A percentile compares a stretch with the other conserved stretches of the same genome.
Conservation (phyloP, 2,888 invertebrate genomes). For the Cantharis flavilabris region DNA sequence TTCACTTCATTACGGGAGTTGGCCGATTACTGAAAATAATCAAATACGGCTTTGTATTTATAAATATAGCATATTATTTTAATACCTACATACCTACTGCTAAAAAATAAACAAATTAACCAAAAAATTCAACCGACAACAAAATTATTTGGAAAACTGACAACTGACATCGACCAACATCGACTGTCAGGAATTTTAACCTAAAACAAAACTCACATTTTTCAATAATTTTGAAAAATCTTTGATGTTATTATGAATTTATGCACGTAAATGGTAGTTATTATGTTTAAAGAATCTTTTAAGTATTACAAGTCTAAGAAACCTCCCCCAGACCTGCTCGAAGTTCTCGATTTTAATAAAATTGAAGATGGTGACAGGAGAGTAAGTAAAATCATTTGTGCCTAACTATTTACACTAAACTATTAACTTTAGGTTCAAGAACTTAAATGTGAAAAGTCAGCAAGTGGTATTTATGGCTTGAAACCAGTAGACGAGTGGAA, state of each 20-base stretch:
- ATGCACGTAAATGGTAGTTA: background rate
- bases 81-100: too few species aligned
- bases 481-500: slow-evolving; percentile 63
- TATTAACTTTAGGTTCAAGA: slow-evolving; percentile 2
- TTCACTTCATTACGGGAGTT: too few species aligned
- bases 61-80: too few species aligned
- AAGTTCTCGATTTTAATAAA: slow-evolving; percentile 64
- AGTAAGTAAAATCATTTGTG: background rate
- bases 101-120: too few species aligned
- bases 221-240: background rate
- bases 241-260: background rate
- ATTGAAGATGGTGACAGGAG: background rate
- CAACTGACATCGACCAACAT: too few species aligned
- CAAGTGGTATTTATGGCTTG: slow-evolving; percentile 52
- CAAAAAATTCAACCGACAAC: too few species aligned
- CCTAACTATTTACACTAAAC: background rate
- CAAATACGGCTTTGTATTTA: too few species aligned
- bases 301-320: slow-evolving; percentile 80
- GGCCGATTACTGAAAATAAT: too few species aligned
- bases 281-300: slow-evolving; percentile 72
- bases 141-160: too few species aligned
- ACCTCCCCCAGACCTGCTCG: slow-evolving; percentile 65
- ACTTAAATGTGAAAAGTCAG: slow-evolving; percentile 8
- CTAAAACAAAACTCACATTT: background rate
- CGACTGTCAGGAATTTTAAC: background rate